Percentiles rank a stretch among this genome's conserved stretches.
Conservation (phyloP, 2,888 invertebrate species). For the Oxyscelio sp. region DNA sequence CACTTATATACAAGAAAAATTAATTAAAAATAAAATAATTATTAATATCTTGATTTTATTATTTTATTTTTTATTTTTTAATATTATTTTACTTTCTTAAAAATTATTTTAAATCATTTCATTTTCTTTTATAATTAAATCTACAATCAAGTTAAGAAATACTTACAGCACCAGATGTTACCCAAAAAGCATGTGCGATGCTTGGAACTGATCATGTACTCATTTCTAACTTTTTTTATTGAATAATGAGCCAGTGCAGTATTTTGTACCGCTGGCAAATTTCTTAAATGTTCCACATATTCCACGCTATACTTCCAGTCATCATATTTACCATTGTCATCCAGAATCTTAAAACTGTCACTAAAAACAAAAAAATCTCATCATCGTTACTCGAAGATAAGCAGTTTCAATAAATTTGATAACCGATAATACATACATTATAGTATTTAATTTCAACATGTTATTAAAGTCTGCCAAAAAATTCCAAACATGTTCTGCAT, state of each 20-base stretch:
- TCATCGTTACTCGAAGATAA: no score
- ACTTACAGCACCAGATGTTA: conserved; percentile 91
- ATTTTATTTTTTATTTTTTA: no score
- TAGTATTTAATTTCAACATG: conserved; percentile 92
- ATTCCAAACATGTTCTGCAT: conserved; percentile 92
- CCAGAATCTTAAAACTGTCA: conserved; percentile 90
- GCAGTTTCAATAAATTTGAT: background rate
- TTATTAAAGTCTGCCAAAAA: conserved; percentile 93
- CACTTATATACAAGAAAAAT: no score
- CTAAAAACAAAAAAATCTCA: conserved; percentile 87
- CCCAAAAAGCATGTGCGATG: conserved; percentile 91
- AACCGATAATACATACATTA: conserved; percentile 89
- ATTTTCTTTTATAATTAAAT: no score
- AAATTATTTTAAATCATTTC: no score
- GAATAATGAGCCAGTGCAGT: conserved; percentile 90
- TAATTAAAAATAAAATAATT: no score
- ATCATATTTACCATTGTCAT: conserved; percentile 91
- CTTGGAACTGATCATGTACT: conserved; percentile 90
- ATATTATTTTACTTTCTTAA: no score
- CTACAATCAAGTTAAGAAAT: no score
- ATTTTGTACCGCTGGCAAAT: conserved; percentile 91
- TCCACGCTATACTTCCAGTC: conserved; percentile 92
- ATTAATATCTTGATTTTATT: no score
- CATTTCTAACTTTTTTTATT: conserved; percentile 89
- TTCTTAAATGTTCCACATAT: conserved; percentile 91